Evolutionary conservation across 2,113 vertebrate genomes (phyloP), one percentile per base, ranked within the genome.

Genomic region (Anoplopoma fimbria): DNA sequence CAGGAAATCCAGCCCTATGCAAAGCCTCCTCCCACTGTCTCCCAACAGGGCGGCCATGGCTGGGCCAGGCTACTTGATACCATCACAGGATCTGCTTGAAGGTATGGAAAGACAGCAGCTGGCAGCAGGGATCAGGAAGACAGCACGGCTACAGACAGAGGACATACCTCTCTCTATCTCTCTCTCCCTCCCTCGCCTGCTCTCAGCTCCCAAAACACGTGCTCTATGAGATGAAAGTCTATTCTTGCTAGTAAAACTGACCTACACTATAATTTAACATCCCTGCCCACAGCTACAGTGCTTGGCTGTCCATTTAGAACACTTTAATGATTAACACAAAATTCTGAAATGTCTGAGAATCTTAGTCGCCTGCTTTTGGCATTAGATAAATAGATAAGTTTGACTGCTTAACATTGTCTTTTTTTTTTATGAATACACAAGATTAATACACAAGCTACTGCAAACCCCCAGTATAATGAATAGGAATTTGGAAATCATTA

Each of bases 61-160:
- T 40, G 79, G 55, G 82, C 65, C 75, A 68, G 62, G 91, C 85
- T 76, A 94, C 90, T 87, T 77, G 92, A 95, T 81, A 90, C 87
- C 69, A 77, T n/a, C 74, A 83, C 67, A 83, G 89, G 89, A 89
- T 91, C 87, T 83, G 79, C 84, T 90, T 82, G 57, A 90, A 91
- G 87, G 89, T 86, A 87, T 93, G 92, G 90, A 91, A 92, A 91
- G 86, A 93, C 53, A 90, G 90, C 93, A 94, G 93, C 91, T 94
- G 93, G 89, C 87, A 76, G 87, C 45, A 79, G 80, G 83, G 87
- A 90, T 94, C 90, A 95, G 85, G 57, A 78, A 49, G 83, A 85
- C 89, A 75, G 74, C 82, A 82, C 14, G 6, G 77, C 77, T 17
- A 83, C 68, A 89, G 83, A 89, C 84, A 85, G 89, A 93, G 87